Evolutionary conservation across 1,140 invertebrate genomes (phyloP), one percentile per base, ranked within the genome.

Genomic region (Penaeus vannamei): DNA sequence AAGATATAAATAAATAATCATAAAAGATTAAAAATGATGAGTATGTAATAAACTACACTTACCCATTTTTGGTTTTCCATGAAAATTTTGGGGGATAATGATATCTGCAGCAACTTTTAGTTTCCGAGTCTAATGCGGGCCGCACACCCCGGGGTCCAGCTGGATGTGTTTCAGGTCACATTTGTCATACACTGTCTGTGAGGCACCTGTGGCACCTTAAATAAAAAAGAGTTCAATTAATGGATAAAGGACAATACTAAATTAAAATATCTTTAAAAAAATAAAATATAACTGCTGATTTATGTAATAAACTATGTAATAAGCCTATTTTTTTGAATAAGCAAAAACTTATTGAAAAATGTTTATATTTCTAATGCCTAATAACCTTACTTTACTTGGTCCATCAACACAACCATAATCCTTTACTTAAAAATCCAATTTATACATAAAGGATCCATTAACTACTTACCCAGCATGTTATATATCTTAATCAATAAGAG

Each of bases 141-240:
- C 93, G 95, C 84, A 97, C 93, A 93, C 97, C 96, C 81, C 97
- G 0, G 98, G 97, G 93, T 99, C 97, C 92, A 98, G 94, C 93
- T 99, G 98, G 90, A 99, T 96, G 93, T 99, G 97, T 94, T 99
- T 99, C 81, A 98, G 95, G 92, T 99, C 98, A 92, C 99, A 93
- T 80, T 92, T 93, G 83, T 94, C 94, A 91, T 92, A 91, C 20
- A 89, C 90, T 60, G 32, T 69, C 96, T 97, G 90, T 95, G 93
- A 69, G 93, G 93, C 90, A n/a, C 80, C 76, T 10, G 81, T 85
- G 20, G 90, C 90, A 72, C 90, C 90, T 90, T 12, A 36, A 32
- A 42, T 36, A 22, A 36, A 80, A n/a, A 80, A 36, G 53, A 0
- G 53, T 53, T 12, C 53, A 53, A 53, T 53, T 12, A 53, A 53